These are phyloP conservation scores for Drosophila sturtevanti DNA, from an alignment of 1,140 invertebrate genomes.

Conservation along the genomic window DNA sequence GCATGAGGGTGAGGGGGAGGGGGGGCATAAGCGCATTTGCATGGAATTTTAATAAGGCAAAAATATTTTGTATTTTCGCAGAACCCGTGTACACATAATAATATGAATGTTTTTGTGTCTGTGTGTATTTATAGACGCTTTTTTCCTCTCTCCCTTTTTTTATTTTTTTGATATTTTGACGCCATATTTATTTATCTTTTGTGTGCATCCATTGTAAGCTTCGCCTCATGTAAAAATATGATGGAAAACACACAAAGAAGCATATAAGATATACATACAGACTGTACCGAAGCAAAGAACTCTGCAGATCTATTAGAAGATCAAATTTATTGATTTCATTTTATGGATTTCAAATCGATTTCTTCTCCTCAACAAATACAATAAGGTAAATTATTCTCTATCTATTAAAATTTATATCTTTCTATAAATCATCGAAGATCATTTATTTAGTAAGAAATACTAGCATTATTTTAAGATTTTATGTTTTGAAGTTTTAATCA, in stretches of 20 bases:
- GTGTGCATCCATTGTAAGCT: not conserved
- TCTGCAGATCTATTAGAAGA: not conserved
- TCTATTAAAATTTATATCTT: no score
- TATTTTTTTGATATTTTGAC: constrained; percentile 46
- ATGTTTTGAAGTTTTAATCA: no score
- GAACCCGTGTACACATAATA: not conserved
- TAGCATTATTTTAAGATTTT: no score
- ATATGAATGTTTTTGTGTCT: no score
- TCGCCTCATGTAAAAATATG: constrained; percentile 22
- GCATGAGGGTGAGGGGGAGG: no score
- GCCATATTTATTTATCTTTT: constrained; percentile 50
- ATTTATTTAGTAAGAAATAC: no score
- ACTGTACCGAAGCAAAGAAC: constrained; percentile 1
- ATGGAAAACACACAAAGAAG: constrained; percentile 14
- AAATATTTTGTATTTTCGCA: constrained; percentile 43
- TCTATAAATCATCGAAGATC: no score
- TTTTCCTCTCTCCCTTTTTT: no score
- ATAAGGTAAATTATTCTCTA: no score
- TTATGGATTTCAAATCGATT: constrained; percentile 21
- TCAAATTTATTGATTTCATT: not conserved
- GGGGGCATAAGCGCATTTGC: constrained; percentile 74
- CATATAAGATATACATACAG: constrained; percentile 38
- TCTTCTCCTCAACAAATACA: no score
- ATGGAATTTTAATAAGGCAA: constrained; percentile 78
- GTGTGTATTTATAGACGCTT: constrained; percentile 12